Conservation (phyloP, 2,888 invertebrate species). For the Melikaiella ostensackeni region DNA sequence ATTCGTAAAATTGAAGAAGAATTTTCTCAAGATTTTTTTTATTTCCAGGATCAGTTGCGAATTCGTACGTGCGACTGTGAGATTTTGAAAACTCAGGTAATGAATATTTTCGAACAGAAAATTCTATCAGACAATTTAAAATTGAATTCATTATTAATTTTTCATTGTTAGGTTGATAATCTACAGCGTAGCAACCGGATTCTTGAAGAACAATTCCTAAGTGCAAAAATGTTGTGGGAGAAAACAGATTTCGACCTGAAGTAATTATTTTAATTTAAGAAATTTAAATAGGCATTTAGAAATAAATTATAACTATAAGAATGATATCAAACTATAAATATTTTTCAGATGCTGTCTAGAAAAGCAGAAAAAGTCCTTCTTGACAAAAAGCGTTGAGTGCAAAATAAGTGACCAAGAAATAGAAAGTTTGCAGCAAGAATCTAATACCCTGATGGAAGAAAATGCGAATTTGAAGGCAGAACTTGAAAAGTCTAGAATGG, state of each 20-base stretch:
- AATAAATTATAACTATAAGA: no score
- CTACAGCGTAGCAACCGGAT: slow-evolving; percentile 56
- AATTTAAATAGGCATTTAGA: no score
- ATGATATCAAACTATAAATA: background rate
- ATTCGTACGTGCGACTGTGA: slow-evolving; percentile 21
- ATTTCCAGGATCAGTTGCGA: slow-evolving; percentile 55
- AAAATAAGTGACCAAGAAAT: slow-evolving; percentile 42
- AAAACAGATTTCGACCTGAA: slow-evolving; percentile 57
- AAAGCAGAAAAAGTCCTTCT: background rate
- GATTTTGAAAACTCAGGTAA: slow-evolving; percentile 35
- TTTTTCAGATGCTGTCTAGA: background rate
- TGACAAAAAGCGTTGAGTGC: background rate
- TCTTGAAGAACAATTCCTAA: slow-evolving; percentile 58
- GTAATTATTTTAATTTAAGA: slow-evolving; percentile 43
- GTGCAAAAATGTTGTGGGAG: slow-evolving; percentile 56
- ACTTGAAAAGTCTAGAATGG: slow-evolving; percentile 60
- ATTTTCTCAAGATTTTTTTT: slow-evolving; percentile 1
- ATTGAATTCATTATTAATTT: background rate
- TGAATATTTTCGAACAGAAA: slow-evolving; percentile 2
- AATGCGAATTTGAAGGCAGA: slow-evolving; percentile 59
- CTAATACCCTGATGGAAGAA: background rate
- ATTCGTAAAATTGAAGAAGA: background rate
- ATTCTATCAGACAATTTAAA: background rate
- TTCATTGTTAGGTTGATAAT: slow-evolving; percentile 58
- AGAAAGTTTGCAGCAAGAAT: slow-evolving; percentile 41